Base-by-base conservation (phyloP, 1,140 invertebrate species). In the Diachasmimorpha longicaudata region DNA sequence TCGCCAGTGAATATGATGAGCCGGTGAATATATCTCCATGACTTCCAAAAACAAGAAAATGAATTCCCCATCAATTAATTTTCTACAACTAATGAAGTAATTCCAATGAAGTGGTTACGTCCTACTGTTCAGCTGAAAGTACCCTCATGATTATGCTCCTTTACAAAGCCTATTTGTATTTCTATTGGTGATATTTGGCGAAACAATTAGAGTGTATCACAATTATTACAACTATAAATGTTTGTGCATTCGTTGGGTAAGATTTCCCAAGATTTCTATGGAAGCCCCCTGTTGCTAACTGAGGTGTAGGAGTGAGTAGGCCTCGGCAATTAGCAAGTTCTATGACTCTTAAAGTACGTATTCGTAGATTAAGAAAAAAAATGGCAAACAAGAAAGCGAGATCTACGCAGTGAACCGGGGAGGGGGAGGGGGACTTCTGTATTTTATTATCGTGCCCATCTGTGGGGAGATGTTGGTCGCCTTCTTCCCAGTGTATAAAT, bases 401-500 rank as follows among this genome's bases (percentile, higher is more conserved):
- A 63, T 31, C 23, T 14, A 23, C 58, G 9, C 19, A 63, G n/a
- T 21, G 52, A 19, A 21, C 58, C 31, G 58, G 13, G 1, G n/a
- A n/a, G n/a, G n/a, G n/a, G n/a, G n/a, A n/a, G n/a, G n/a, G 23
- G 23, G 10, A 63, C 23, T 63, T 31, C 48, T 9, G 23, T 63
- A 23, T 63, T 63, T 63, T 63, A 63, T 63, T 63, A 63, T 63
- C 58, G 13, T 63, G 23, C 19, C 58, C 58, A 63, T 63, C 58
- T 23, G 58, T 14, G 58, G 0, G 58, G 58, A 63, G 58, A 63
- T 63, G 58, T 21, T 23, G 23, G 23, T 25, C 2, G 52, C 8
- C 44, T 21, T 21, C 58, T 31, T 31, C 19, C 58, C 31, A 16
- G 58, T 63, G 21, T 63, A 31, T 63, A 63, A 63, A 63, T 13